phyloP scores from a whole-genome alignment of 92 coral and sea anemone species.

The Zoanthus gigantus region DNA sequence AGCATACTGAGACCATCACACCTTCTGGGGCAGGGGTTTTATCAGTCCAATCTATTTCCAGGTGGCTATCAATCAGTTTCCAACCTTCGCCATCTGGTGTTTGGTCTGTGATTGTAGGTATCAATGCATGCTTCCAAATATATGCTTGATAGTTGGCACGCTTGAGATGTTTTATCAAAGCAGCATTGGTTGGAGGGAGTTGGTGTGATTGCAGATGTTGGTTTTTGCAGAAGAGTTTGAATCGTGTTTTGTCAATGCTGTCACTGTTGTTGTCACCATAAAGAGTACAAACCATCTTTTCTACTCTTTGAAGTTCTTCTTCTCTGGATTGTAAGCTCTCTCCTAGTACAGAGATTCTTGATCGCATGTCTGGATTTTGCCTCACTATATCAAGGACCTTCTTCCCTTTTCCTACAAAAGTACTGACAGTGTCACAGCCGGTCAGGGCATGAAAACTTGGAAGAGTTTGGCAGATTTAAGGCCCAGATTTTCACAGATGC shows the following conservation, averaged over 20 bases:
- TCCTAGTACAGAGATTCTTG: conserved; percentile 39
- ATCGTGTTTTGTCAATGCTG: conserved; percentile 49
- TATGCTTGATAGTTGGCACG: conserved; percentile 70
- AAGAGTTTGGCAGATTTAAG: conserved; percentile 45
- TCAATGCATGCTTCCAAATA: conserved; percentile 63
- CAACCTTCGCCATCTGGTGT: conserved; percentile 65
- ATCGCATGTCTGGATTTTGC: conserved; percentile 34
- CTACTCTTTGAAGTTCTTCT: conserved; percentile 37
- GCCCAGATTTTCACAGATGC: conserved; percentile 63
- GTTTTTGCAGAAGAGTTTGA: conserved; percentile 61
- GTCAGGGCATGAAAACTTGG: conserved; percentile 72
- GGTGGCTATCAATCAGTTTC: conserved; percentile 7
- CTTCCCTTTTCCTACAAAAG: conserved; percentile 69
- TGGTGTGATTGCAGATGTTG: conserved; percentile 66
- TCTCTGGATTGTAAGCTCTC: conserved; percentile 52
- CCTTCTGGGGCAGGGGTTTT: conserved; percentile 50
- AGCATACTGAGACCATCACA: conserved; percentile 36
- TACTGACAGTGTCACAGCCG: conserved; percentile 64
- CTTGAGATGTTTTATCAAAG: conserved; percentile 56
- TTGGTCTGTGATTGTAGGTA: conserved; percentile 37
- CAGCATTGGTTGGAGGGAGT: conserved; percentile 67
- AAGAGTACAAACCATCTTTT: conserved; percentile 55
- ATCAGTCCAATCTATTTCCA: conserved; percentile 57
- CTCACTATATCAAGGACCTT: conserved; percentile 54
- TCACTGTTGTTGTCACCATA: conserved; percentile 52